Base-by-base conservation (phyloP, 2,113 vertebrate species). In the Anolis sagrei region DNA sequence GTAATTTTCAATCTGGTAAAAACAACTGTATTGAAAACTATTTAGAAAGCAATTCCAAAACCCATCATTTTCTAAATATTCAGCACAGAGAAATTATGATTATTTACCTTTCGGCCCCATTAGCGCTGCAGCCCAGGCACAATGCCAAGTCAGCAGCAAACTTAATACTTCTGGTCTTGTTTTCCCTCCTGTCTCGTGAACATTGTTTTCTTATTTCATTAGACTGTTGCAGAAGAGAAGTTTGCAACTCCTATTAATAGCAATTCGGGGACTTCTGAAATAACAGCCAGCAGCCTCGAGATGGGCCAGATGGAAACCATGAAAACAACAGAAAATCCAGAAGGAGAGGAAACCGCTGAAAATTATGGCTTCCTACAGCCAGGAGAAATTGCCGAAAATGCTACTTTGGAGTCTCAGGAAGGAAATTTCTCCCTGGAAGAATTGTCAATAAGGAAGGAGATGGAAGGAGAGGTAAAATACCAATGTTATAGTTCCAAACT, bases 311-410 rank as follows among this genome's bases (percentile, higher is more conserved):
- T 3, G 1, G 44, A 66, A 51, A 34, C 49, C 13, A 7, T 6
- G 48, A 49, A 21, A 27, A 16, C 14, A 1, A 2, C 48, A 0
- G 25, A 5, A 34, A 0, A 1, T 7, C n/a, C 23, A 0, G 49
- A n/a, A 32, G 21, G 19, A 1, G 34, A 27, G 48, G 58, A 54
- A 16, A 5, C 5, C 68, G 34, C 70, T 1, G 14, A 19, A 36
- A 27, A 82, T 1, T 8, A 82, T 5, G 3, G 7, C 16, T 3
- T 16, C 13, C 16, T 19, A 36, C 5, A 18, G 5, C 51, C 23
- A 9, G 29, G 3, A 4, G 48, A 9, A 13, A 7, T 27, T 21
- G 10, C 66, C 36, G 39, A 64, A 73, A 64, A 10, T 2, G 3
- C 39, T 27, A 29, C 61, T 21, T n/a, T 1, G 14, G 61, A 80